Percentiles rank a stretch among this genome's conserved stretches.
Evolutionary conservation across 2,797 vertebrate species (phyloP).

Genomic region (Sebastes hubbsi): DNA sequence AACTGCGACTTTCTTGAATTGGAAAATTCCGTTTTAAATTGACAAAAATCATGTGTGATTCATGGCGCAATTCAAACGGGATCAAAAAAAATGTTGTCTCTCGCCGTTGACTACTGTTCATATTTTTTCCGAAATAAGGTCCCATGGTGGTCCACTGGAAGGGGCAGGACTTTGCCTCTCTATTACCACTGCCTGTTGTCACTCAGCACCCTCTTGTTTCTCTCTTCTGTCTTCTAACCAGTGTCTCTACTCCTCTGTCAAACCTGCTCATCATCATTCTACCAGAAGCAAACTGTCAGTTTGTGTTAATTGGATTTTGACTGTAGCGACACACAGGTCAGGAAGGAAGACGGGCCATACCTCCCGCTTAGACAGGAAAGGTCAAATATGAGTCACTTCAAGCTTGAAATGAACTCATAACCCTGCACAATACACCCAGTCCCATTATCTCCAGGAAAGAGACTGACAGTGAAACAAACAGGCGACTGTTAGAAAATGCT

Average conservation of each 20-base stretch:
- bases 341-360: constrained; percentile 27
- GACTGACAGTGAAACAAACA: constrained; percentile 42
- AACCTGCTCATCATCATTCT: constrained; percentile 55
- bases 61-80: too few species aligned
- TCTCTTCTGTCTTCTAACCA: neutral
- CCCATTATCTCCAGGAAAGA: constrained; percentile 33
- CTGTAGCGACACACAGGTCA: constrained; percentile 29
- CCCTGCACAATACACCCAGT: constrained; percentile 17
- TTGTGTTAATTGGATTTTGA: constrained; percentile 56
- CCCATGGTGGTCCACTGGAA: too few species aligned
- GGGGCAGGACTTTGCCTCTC: too few species aligned
- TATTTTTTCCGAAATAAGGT: too few species aligned
- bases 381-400: constrained; percentile 64
- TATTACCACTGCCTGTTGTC: neutral
- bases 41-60: too few species aligned
- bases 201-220: neutral
- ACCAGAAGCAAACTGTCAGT: constrained; percentile 59
- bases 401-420: constrained; percentile 44
- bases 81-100: too few species aligned
- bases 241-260: constrained; percentile 29
- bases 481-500: constrained; percentile 14
- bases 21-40: too few species aligned
- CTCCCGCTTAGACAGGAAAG: constrained; percentile 27
- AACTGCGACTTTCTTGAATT: too few species aligned
- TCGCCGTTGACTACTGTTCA: too few species aligned